Conservation (phyloP, 2,797 vertebrate species). For the Chaunax sp. region DNA sequence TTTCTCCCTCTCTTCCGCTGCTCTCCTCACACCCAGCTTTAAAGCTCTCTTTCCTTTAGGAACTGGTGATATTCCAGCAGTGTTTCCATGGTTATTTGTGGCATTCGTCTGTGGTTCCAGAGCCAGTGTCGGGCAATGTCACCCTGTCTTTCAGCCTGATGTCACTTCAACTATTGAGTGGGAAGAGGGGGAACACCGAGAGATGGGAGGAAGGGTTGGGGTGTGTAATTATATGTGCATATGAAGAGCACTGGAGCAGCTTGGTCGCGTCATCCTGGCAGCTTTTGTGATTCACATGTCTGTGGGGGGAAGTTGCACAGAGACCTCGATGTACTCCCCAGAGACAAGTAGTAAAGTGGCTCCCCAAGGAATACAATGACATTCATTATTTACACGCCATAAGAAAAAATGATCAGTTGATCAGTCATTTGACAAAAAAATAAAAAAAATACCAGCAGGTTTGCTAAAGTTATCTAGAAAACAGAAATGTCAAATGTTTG, state of each 20-base stretch:
- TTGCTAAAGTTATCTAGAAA: not conserved
- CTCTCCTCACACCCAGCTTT: slow-evolving; percentile 51
- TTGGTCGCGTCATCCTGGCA: slow-evolving; percentile 67
- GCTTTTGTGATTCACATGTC: slow-evolving; percentile 72
- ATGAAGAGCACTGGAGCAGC: slow-evolving; percentile 75
- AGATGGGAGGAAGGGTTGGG: slow-evolving; percentile 26
- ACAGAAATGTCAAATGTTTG: not conserved
- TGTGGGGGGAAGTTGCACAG: slow-evolving; percentile 55
- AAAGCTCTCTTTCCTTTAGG: slow-evolving; percentile 62
- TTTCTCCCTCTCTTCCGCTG: slow-evolving; percentile 43
- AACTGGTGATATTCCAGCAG: slow-evolving; percentile 56
- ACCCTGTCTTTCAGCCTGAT: slow-evolving; percentile 65
- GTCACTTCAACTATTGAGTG: slow-evolving; percentile 66
- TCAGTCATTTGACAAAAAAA: not conserved
- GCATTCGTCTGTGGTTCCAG: slow-evolving; percentile 65
- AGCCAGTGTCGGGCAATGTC: slow-evolving; percentile 62
- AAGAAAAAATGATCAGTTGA: slow-evolving; percentile 26
- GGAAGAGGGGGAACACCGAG: slow-evolving; percentile 16
- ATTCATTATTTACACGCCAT: slow-evolving; percentile 59
- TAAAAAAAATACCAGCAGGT: not conserved
- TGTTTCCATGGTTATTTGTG: slow-evolving; percentile 80
- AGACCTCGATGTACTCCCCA: slow-evolving; percentile 60
- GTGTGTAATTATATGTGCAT: slow-evolving; percentile 82
- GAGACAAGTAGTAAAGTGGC: slow-evolving; percentile 42
- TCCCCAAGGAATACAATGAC: slow-evolving; percentile 39